Evolutionary conservation across 2,888 invertebrate species (phyloP).

Genomic region (Steinernema scapterisci): DNA sequence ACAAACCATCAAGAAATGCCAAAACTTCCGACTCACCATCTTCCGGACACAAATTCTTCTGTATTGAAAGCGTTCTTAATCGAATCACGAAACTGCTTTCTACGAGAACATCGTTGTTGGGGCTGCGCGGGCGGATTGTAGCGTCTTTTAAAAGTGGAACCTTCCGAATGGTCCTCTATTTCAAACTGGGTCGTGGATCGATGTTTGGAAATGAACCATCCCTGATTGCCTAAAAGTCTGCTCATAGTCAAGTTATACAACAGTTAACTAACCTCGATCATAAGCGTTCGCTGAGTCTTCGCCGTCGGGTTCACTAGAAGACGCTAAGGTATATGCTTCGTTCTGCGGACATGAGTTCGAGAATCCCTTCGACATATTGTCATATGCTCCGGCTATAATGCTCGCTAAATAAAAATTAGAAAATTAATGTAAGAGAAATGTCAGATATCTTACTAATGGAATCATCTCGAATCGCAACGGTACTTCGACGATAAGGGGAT

Average conservation of each 20-base stretch:
- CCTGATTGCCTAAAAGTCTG: slow-evolving; percentile 38
- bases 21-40: neutral
- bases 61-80: slow-evolving; percentile 8
- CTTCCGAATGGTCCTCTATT: slow-evolving; percentile 22
- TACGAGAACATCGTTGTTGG: slow-evolving; percentile 18
- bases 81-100: neutral
- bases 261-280: no score
- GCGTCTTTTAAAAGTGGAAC: no score
- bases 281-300: no score
- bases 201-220: slow-evolving; percentile 40
- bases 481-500: neutral
- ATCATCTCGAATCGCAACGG: neutral
- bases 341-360: neutral
- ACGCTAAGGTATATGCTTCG: neutral
- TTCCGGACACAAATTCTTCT: neutral
- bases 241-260: no score
- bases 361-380: neutral
- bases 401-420: neutral
- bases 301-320: neutral
- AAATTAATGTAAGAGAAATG: neutral
- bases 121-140: neutral
- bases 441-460: neutral
- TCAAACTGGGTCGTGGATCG: neutral
- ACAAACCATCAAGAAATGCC: neutral
- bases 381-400: slow-evolving; percentile 1